Evolutionary conservation across 2,113 vertebrate genomes (phyloP).

Genomic region (Pleuronectes platessa): DNA sequence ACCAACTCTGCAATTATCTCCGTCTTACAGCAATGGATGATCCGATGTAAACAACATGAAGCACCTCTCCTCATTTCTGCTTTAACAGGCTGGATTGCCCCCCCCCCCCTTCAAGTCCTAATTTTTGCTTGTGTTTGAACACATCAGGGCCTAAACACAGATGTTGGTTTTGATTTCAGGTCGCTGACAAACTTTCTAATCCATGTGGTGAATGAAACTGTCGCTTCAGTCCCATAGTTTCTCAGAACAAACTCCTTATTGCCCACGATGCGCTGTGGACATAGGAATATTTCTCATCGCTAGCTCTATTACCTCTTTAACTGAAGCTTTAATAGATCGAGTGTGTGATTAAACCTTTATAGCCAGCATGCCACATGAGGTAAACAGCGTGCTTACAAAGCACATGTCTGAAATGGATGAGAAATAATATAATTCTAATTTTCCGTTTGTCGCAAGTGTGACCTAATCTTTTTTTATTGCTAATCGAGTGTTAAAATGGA

Average conservation of each 20-base stretch:
- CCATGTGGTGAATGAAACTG: slow-evolving; percentile 26
- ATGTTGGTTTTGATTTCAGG: slow-evolving; percentile 19
- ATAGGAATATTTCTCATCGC: slow-evolving; percentile 46
- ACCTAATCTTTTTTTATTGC: slow-evolving; percentile 7
- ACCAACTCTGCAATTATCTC: slow-evolving; percentile 49
- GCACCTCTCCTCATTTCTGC: slow-evolving; percentile 31
- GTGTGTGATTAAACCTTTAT: slow-evolving; percentile 25
- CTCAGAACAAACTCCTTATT: slow-evolving; percentile 21
- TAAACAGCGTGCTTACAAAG: slow-evolving; percentile 19
- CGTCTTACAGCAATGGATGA: slow-evolving; percentile 54
- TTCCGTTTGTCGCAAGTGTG: slow-evolving; percentile 21
- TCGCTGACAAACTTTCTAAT: slow-evolving; percentile 22
- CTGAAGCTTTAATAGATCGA: slow-evolving; percentile 34
- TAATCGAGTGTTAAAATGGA: slow-evolving; percentile 27
- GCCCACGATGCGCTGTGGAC: slow-evolving; percentile 26
- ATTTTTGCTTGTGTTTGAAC: slow-evolving; percentile 34
- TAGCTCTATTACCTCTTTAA: slow-evolving; percentile 31
- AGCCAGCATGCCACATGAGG: slow-evolving; percentile 5
- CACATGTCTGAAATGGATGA: slow-evolving; percentile 9
- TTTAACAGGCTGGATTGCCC: slow-evolving; percentile 35
- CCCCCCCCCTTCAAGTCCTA: slow-evolving; percentile 35
- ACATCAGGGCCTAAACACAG: slow-evolving; percentile 18
- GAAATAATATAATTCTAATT: slow-evolving; percentile 4
- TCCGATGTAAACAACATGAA: slow-evolving; percentile 46
- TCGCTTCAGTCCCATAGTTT: slow-evolving; percentile 17